Base-by-base conservation (phyloP, 1,140 invertebrate species). In the Leptopilina clavipes region DNA sequence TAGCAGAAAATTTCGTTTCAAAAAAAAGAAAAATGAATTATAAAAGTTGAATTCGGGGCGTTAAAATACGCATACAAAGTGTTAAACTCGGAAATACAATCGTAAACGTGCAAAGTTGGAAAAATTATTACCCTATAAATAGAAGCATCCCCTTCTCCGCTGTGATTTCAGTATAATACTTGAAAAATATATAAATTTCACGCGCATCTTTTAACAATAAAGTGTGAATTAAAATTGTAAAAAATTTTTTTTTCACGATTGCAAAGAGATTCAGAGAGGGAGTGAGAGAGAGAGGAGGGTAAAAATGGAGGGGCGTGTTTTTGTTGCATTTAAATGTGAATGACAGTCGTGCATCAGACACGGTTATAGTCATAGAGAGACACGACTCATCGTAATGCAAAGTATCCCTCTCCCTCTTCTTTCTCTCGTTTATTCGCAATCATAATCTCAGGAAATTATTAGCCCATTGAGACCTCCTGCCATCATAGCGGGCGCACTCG, bases 361-460 rank as follows among this genome's bases (percentile, higher is more conserved):
- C 22, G 75, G 70, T 48, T 43, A 48, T 14, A 65, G 40, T 70
- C 48, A 82, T 78, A 81, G 72, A 81, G 72, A 70, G 52, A 11
- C 48, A 44, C 59, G 70, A 54, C 48, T 40, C 65, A 74, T 82
- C 83, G 82, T 82, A 82, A 84, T 76, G 80, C 81, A 77, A 85
- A 82, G 78, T 83, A 84, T 73, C 80, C 79, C 82, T 82, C 82
- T 82, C 80, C 77, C 81, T 37, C 22, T 80, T 83, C 82, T 84
- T 79, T 80, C 81, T 65, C 59, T 31, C 22, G 19, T 65, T 65
- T 65, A 65, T 31, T 65, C 59, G 79, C 75, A 76, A 82, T 85
- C 81, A 87, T 87, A 88, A 87, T 81, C 84, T 87, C 80, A 82
- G 81, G 77, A 88, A 88, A 80, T 88, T 87, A 88, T 88, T 86